A percentile compares a stretch with the other conserved stretches of the same genome.
Conservation (phyloP, 2,797 vertebrate species). For the Notolabrus celidotus region DNA sequence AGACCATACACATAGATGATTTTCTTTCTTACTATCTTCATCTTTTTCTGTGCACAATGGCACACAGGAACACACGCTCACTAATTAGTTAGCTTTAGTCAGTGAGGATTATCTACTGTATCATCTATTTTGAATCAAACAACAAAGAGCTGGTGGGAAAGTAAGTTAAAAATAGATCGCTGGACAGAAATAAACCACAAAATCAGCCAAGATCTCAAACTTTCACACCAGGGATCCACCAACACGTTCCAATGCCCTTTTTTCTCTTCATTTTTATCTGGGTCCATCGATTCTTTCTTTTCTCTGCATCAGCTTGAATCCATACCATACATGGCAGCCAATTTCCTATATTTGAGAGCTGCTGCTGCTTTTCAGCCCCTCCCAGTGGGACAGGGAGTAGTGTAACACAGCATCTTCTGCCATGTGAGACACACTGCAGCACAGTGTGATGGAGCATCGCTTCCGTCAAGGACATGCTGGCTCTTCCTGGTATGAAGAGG, state of each 20-base stretch:
- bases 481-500: slow-evolving; percentile 24
- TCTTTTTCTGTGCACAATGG: background rate
- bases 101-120: slow-evolving; percentile 12
- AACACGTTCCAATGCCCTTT: background rate
- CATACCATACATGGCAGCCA: slow-evolving; percentile 24
- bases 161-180: slow-evolving; percentile 38
- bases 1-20: slow-evolving; percentile 14
- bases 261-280: slow-evolving; percentile 40
- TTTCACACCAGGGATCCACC: slow-evolving; percentile 43
- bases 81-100: slow-evolving; percentile 48
- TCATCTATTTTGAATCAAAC: slow-evolving; percentile 28
- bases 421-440: slow-evolving; percentile 70
- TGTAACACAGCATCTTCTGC: slow-evolving; percentile 55
- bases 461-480: slow-evolving; percentile 57
- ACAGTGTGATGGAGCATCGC: slow-evolving; percentile 56
- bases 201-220: slow-evolving; percentile 48
- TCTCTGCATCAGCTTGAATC: slow-evolving; percentile 24
- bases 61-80: slow-evolving; percentile 20
- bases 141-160: slow-evolving; percentile 22
- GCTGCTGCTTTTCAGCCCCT: slow-evolving; percentile 45
- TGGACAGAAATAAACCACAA: slow-evolving; percentile 45
- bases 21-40: slow-evolving; percentile 1
- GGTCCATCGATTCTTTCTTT: slow-evolving; percentile 27
- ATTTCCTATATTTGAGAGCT: slow-evolving; percentile 46
- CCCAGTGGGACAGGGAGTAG: slow-evolving; percentile 43